phyloP scores from a whole-genome alignment of 2,888 invertebrate genomes.

The Tetanocera ferruginea region DNA sequence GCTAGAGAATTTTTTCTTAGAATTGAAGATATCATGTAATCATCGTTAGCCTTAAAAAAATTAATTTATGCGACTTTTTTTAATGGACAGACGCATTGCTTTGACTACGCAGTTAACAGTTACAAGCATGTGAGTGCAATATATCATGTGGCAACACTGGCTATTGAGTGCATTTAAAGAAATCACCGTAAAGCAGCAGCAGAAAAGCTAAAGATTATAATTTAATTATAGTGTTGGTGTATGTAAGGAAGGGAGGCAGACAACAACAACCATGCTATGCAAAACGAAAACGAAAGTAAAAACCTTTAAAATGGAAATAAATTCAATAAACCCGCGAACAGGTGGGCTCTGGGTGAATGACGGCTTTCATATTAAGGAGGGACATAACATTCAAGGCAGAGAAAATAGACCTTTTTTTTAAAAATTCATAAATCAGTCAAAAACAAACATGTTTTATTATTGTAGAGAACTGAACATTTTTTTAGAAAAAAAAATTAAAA shows the following conservation, averaged over 20 bases:
- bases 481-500: too few species aligned
- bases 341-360: too few species aligned
- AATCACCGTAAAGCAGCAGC: not conserved
- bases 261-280: not conserved
- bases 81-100: not conserved
- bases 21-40: too few species aligned
- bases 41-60: too few species aligned
- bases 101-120: not conserved
- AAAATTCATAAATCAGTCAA: too few species aligned
- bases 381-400: too few species aligned
- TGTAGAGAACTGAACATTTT: too few species aligned
- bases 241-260: not conserved
- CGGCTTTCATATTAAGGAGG: too few species aligned
- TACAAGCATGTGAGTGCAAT: not conserved
- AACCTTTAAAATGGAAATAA: constrained; percentile 3
- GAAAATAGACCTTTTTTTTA: too few species aligned
- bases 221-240: constrained; percentile 29
- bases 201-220: constrained; percentile 23
- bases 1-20: too few species aligned
- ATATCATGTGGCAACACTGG: not conserved
- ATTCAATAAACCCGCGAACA: not conserved
- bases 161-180: not conserved
- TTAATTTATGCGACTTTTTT: too few species aligned
- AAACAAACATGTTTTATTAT: too few species aligned
- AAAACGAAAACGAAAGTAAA: constrained; percentile 24